Base-by-base conservation (phyloP, 2,888 invertebrate genomes). In the Zhuqinia jingwanae region DNA sequence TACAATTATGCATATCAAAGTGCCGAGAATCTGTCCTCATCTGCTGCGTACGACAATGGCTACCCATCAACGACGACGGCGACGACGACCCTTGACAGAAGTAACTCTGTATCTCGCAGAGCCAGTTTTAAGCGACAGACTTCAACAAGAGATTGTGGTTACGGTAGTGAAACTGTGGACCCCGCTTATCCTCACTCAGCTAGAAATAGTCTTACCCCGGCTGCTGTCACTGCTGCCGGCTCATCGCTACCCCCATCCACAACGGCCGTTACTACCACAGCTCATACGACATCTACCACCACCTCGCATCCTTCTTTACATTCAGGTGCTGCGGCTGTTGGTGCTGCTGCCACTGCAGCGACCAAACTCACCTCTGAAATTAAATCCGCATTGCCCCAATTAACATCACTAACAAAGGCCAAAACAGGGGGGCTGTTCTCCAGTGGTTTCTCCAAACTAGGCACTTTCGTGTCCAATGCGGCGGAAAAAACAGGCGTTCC, bases 1-100 rank as follows among this genome's bases (percentile, higher is more conserved):
- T 95, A 95, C 92, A 95, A 95, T 92, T 95, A 95, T 92, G 95
- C 95, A 92, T 95, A 95, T 93, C 94, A 94, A 91, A 95, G 95
- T 92, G 94, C 94, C 91, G 95, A 95, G 92, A 95, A 95, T 92
- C 92, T 95, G 90, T 75, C 85, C 63, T 65, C 76, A 45, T 27
- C 85, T 15, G 82, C 81, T 15, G 76, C 78, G 22, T 82, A 45
- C 27, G 87, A 87, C 47, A 77, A 85, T 77, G 73, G 73, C 20
- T 36, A 50, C 56, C 73, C 76, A n/a, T 30, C 36, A 36, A 6
- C 36, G 36, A 8, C 81, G 0, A 78, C 76, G 13, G 20, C 36
- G 8, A 6, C 36, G 36, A 8, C 81, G 0, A 78, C 65, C 30
- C 73, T 89, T 56, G 90, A 89, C 68, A 63, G 90, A 36, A 76